Conservation (phyloP, 2,113 vertebrate genomes). For the Panthera leo region DNA sequence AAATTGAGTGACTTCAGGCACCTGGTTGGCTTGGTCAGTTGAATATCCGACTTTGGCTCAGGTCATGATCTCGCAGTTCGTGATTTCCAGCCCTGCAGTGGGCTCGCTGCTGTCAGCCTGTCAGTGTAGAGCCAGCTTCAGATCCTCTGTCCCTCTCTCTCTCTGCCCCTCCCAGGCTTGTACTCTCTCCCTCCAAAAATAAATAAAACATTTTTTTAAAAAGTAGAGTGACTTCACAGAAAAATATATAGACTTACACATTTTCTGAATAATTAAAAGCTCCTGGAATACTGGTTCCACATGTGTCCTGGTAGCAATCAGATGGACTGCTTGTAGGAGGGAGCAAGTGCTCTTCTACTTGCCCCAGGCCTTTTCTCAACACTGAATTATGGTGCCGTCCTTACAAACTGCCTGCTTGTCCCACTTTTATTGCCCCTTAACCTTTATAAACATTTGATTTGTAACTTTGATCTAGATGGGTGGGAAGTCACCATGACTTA, state of each 20-base stretch:
- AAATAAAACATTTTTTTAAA: no score
- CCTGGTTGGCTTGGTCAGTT: no score
- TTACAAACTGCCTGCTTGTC: neutral
- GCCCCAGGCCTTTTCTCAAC: neutral
- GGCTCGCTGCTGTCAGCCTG: no score
- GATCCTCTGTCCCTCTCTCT: no score
- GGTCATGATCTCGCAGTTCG: no score
- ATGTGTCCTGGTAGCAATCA: neutral
- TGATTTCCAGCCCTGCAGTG: no score
- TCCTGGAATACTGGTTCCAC: neutral
- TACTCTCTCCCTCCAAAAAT: no score
- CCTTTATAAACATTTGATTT: neutral
- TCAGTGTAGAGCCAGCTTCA: no score
- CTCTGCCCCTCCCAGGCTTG: no score
- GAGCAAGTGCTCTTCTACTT: fast-evolving
- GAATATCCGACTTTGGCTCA: no score
- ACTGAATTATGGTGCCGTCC: neutral
- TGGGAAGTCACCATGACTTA: neutral
- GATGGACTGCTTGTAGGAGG: neutral
- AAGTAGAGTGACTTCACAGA: neutral
- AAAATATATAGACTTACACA: neutral
- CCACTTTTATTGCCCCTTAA: neutral
- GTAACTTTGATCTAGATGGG: neutral
- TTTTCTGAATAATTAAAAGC: neutral
- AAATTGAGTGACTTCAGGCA: neutral